Evolutionary conservation across 2,113 vertebrate genomes (phyloP), one percentile per base, ranked within the genome.

Genomic region (Oreochromis spilurus): DNA sequence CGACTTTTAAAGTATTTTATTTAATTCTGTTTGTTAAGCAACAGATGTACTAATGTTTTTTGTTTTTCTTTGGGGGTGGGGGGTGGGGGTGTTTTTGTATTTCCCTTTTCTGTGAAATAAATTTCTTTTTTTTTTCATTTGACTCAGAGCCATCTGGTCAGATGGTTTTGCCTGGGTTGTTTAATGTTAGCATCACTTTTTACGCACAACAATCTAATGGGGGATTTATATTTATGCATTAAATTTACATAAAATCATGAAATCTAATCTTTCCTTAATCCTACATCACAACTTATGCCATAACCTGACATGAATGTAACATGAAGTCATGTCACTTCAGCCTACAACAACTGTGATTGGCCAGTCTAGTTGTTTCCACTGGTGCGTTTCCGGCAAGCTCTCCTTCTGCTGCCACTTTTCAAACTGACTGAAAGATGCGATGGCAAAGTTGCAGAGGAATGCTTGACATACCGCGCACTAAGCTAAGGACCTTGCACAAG

Each of bases 381-480:
- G 62, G 19, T 5, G n/a, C 36, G 21, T 40, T 67, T 67, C 38
- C 0, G 2, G n/a, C 65, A 43, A 70, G 36, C 36, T 24, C 65
- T 43, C 1, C 65, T 70, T 70, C 36, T 70, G 36, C 65, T 24
- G 65, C 36, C 12, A 24, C 36, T 70, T 70, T 70, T 70, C n/a
- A 70, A 70, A 38, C n/a, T 24, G 36, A 43, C 36, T 70, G 36
- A 40, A 70, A 70, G 65, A 72, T 72, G 12, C 21, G 16, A 43
- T 43, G 38, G 21, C 65, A 26, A 72, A 72, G 21, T 72, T 72
- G 67, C 67, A 45, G 21, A 72, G 21, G 21, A 72, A 72, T 16
- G 21, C 38, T 6, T 6, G 13, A 72, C 67, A 45, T 72, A 72
- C n/a, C 13, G 1, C 1, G 8, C 38, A 26, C 38, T 26, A 72